These are phyloP conservation scores for Papilio helenus DNA, from an alignment of 1,140 invertebrate species.

Conservation along the genomic window DNA sequence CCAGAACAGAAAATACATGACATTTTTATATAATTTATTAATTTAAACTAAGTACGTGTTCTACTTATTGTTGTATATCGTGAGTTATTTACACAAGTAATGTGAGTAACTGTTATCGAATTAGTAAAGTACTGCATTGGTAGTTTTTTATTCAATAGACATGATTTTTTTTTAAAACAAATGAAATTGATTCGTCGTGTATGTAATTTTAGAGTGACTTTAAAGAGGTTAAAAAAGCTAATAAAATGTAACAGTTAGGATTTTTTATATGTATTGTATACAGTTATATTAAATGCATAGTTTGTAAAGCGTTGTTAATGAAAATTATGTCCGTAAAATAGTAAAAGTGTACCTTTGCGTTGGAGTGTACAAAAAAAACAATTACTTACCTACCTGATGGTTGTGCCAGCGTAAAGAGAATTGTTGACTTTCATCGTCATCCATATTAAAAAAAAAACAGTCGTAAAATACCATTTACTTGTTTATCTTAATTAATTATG, in stretches of 20 bases:
- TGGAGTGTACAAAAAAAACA: constrained; percentile 39
- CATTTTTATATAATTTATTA: too few relatives aligned
- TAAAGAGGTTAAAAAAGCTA: neutral
- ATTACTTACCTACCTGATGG: constrained; percentile 86
- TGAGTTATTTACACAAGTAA: too few relatives aligned
- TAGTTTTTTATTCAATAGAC: too few relatives aligned
- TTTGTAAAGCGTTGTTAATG: constrained; percentile 28
- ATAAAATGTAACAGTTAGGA: neutral
- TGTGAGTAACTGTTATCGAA: too few relatives aligned
- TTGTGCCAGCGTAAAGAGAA: constrained; percentile 92
- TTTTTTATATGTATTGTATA: neutral
- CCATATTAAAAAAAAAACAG: constrained; percentile 70
- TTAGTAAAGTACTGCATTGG: too few relatives aligned
- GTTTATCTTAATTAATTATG: constrained; percentile 19
- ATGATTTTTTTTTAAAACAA: neutral
- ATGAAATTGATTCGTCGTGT: neutral
- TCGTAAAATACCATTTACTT: constrained; percentile 42
- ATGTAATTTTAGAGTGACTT: too few relatives aligned
- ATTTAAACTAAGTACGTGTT: too few relatives aligned
- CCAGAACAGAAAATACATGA: too few relatives aligned
- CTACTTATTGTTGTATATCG: too few relatives aligned
- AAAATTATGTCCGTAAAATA: constrained; percentile 35
- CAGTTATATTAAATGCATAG: constrained; percentile 17
- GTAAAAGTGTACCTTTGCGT: constrained; percentile 45
- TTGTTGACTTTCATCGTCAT: constrained; percentile 86